Conservation (phyloP, 2,888 invertebrate species). For the Dryomyza anilis region DNA sequence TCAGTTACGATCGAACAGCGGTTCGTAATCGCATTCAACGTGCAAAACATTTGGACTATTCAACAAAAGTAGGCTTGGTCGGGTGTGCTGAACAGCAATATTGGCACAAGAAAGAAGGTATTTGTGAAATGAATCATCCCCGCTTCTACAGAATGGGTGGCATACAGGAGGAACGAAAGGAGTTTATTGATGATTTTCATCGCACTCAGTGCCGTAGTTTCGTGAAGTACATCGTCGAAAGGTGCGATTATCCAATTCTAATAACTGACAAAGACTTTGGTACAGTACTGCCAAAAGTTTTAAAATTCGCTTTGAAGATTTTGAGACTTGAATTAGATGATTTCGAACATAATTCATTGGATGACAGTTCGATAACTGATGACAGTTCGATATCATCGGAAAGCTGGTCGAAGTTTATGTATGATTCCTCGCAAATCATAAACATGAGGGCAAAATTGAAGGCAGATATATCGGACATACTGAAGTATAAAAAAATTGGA, state of each 20-base stretch:
- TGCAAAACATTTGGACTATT: slow-evolving; percentile 56
- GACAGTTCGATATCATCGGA: slow-evolving; percentile 19
- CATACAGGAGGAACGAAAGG: slow-evolving; percentile 48
- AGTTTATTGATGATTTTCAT: slow-evolving; percentile 69
- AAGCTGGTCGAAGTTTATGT: slow-evolving; percentile 45
- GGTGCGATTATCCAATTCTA: slow-evolving; percentile 31
- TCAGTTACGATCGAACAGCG: slow-evolving; percentile 45
- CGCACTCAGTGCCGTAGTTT: slow-evolving; percentile 79
- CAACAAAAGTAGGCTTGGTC: slow-evolving; percentile 63
- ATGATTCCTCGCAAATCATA: slow-evolving; percentile 51
- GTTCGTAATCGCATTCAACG: slow-evolving; percentile 54
- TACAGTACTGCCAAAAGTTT: slow-evolving; percentile 53
- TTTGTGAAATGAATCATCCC: slow-evolving; percentile 68
- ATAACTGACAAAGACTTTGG: slow-evolving; percentile 64
- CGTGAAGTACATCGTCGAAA: slow-evolving; percentile 64
- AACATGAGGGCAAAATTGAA: slow-evolving; percentile 49
- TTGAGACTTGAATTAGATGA: slow-evolving; percentile 43
- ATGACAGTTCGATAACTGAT: slow-evolving; percentile 42
- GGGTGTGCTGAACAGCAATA: slow-evolving; percentile 54
- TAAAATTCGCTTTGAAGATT: slow-evolving; percentile 42
- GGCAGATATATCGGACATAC: slow-evolving; percentile 39
- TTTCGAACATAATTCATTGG: no score
- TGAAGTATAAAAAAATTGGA: slow-evolving; percentile 56
- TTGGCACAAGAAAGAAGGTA: slow-evolving; percentile 51
- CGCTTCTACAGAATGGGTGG: slow-evolving; percentile 64